A percentile compares a stretch with the other conserved stretches of the same genome.
Evolutionary conservation across 2,113 vertebrate species (phyloP).

Genomic region (Vireo altiloquus): DNA sequence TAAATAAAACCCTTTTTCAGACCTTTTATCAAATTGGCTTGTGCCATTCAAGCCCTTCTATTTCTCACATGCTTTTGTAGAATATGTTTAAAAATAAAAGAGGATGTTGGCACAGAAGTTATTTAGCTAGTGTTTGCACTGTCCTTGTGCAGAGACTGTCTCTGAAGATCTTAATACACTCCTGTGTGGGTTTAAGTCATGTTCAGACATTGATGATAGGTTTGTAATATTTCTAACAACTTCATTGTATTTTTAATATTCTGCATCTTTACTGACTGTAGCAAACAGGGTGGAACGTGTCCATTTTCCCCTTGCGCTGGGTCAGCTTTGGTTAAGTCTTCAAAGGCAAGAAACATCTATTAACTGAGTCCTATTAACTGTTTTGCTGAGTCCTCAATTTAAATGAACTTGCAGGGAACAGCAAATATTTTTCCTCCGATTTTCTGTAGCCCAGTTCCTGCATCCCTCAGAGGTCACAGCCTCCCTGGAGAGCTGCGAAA

Average conservation of each 20-base stretch:
- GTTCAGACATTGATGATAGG: neutral
- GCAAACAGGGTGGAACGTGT: neutral
- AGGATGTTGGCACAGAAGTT: neutral
- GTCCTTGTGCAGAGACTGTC: neutral
- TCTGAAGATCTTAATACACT: neutral
- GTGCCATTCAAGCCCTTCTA: neutral
- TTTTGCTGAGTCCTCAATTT: constrained; percentile 15
- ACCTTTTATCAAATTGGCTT: neutral
- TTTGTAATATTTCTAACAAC: neutral
- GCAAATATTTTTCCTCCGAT: neutral
- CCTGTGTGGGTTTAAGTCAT: neutral
- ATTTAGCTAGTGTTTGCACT: neutral
- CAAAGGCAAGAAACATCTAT: neutral
- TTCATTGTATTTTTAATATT: neutral
- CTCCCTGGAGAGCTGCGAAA: neutral
- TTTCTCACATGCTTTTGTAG: neutral
- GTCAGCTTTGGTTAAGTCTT: constrained; percentile 7
- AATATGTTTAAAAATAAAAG: neutral
- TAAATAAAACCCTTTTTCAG: neutral
- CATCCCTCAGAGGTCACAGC: neutral
- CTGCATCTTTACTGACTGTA: neutral
- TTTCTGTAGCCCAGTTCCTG: neutral
- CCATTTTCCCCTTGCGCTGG: neutral
- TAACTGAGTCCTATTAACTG: too few species aligned
- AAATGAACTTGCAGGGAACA: constrained; percentile 26